Evolutionary conservation across 2,888 invertebrate species (phyloP), one percentile per base, ranked within the genome.

Genomic region (Drosophila buzzatii): DNA sequence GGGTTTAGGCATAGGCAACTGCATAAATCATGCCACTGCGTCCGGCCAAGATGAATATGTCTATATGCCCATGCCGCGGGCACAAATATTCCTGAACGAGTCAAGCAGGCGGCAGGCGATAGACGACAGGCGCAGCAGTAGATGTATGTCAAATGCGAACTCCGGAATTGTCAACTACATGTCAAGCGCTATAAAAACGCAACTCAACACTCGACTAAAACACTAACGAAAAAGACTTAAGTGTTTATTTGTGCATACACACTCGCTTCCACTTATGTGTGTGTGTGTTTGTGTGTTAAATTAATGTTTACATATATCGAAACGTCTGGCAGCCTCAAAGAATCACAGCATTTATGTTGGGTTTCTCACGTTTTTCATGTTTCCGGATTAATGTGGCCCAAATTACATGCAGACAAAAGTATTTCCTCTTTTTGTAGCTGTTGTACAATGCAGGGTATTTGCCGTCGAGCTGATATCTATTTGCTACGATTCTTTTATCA

Each of bases 281-380:
- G 23, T 3, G 23, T 27, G 27, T 27, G 27, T 27, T 4, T 27
- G 27, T 75, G 73, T 83, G 72, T 73, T 70, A 70, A 70, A 67
- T 64, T 70, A 62, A 74, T 78, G 56, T 70, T 76, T 59, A 53
- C 68, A 66, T 57, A 66, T 68, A 79, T 63, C 59, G 45, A 62
- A 66, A 60, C 71, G 56, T 63, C 55, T 58, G 56, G 44, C 73
- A 64, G 55, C 59, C 44, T 20, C 55, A 41, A 42, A 52, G 61
- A 70, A 60, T 75, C 76, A 58, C 51, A 45, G 75, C 53, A 67
- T 73, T 76, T 85, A 84, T 85, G 90, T 81, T 72, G 70, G 81
- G 81, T 87, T 91, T 92, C 92, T 92, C 92, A 92, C 92, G 92
- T 92, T 89, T 90, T 92, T 83, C 91, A 87, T 92, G 92, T 92